A percentile compares a stretch with the other conserved stretches of the same genome.
Conservation (phyloP, 2,797 vertebrate species). For the Lagocephalus sceleratus region DNA sequence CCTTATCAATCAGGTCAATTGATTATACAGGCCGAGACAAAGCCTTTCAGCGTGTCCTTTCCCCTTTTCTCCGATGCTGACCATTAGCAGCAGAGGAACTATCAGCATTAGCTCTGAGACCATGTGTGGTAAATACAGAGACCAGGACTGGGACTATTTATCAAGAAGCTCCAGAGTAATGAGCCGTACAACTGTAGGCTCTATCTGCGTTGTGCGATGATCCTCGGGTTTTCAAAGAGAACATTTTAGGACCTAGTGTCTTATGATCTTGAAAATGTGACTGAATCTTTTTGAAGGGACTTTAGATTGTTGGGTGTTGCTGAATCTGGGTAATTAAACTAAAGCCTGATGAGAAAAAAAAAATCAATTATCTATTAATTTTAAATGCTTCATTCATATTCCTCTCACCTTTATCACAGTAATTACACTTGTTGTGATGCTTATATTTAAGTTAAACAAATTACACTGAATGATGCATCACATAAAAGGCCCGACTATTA, state of each 20-base stretch:
- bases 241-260: conserved; percentile 11
- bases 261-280: neutral
- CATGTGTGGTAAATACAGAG: conserved; percentile 57
- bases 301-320: too few species aligned
- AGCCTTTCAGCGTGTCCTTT: conserved; percentile 55
- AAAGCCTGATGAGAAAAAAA: too few species aligned
- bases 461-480: conserved; percentile 1
- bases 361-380: too few species aligned
- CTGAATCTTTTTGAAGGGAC: neutral
- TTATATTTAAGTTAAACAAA: neutral
- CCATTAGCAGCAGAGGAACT: conserved; percentile 55
- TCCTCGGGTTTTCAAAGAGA: conserved; percentile 5
- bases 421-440: neutral
- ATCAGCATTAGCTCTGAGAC: conserved; percentile 54
- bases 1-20: conserved; percentile 76
- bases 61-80: conserved; percentile 44
- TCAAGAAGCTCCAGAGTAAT: conserved; percentile 43
- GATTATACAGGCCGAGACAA: conserved; percentile 66
- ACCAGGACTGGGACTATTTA: conserved; percentile 42
- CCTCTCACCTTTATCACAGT: neutral
- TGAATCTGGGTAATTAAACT: neutral
- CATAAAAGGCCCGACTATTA: neutral
- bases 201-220: conserved; percentile 21
- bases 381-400: too few species aligned
- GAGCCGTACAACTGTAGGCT: conserved; percentile 35